Percentiles rank a stretch among this genome's conserved stretches.
phyloP scores from a whole-genome alignment of 2,113 vertebrate genomes.

The Athene cunicularia region DNA sequence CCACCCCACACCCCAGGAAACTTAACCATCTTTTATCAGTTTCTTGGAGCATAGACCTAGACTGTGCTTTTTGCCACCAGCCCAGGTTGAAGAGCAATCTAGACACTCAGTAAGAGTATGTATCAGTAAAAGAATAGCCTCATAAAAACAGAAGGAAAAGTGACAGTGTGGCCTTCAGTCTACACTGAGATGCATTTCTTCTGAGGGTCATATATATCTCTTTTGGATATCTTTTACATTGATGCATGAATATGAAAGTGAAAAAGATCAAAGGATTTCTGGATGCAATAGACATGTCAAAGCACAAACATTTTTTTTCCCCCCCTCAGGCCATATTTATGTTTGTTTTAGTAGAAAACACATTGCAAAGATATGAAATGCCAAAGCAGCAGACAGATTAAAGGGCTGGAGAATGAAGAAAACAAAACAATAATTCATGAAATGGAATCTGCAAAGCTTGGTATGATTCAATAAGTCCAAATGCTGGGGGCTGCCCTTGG shows the following conservation, averaged over 20 bases:
- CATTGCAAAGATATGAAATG: constrained; percentile 32
- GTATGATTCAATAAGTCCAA: too few relatives aligned
- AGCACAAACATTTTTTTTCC: neutral
- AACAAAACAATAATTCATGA: neutral
- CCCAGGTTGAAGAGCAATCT: neutral
- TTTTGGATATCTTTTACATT: neutral
- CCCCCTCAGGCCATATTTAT: neutral
- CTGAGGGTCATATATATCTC: neutral
- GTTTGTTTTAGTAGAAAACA: neutral
- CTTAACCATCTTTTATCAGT: neutral
- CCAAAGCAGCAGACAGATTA: neutral
- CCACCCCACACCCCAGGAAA: too few relatives aligned
- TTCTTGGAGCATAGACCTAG: neutral
- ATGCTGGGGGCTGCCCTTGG: too few relatives aligned
- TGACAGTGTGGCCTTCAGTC: neutral
- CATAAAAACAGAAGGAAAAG: neutral
- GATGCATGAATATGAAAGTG: neutral
- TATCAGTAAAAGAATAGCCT: neutral
- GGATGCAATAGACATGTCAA: neutral
- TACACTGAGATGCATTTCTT: neutral
- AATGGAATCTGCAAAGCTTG: neutral
- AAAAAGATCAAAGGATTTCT: neutral
- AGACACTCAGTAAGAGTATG: neutral
- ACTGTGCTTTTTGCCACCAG: neutral
- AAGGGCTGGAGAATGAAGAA: neutral